Base-by-base conservation (phyloP, 2,888 invertebrate genomes). In the Anthrax anthrax region DNA sequence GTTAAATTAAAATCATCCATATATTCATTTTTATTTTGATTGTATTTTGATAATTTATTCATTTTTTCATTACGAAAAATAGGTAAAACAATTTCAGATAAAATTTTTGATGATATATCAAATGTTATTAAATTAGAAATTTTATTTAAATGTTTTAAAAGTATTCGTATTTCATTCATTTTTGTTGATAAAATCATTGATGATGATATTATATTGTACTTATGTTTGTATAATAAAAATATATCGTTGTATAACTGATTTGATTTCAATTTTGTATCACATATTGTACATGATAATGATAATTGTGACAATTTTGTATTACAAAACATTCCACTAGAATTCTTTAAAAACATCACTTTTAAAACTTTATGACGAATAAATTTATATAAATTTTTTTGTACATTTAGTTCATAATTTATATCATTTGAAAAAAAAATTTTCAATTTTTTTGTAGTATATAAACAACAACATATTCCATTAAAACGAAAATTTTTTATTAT, bases 401-500 rank as follows among this genome's bases (percentile, higher is more conserved):
- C 59, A 18, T 57, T 55, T 10, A 48, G 47, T 2, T 56, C 43
- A 2, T 62, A 52, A 14, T 50, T 54, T 1, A 51, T 27, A 27
- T 32, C 29, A 32, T 12, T 55, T 4, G 53, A 52, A 10, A 67
- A 51, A 17, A 64, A 58, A 3, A 55, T 56, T 38, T 54, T 52
- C 27, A 62, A 58, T 32, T 60, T 61, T 3, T 51, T 40, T 4
- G 58, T 48, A 18, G 58, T 62, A 42, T 60, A 66, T 45, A 64
- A 63, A 23, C 68, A 69, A 41, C 69, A 69, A 39, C 68, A 69
- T 27, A 64, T 55, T 16, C 61, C 60, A 4, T 60, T 58, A 23
- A 58, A 60, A 13, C 59, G 51, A 3, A 69, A 55, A 34, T 59
- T 59, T 14, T 58, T 57, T 12, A 65, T 52, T 2, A 60, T 55